A percentile compares a stretch with the other conserved stretches of the same genome.
These are phyloP conservation scores for Ascidia mentula DNA, from an alignment of 23 tunicate genomes.

Conservation along the genomic window DNA sequence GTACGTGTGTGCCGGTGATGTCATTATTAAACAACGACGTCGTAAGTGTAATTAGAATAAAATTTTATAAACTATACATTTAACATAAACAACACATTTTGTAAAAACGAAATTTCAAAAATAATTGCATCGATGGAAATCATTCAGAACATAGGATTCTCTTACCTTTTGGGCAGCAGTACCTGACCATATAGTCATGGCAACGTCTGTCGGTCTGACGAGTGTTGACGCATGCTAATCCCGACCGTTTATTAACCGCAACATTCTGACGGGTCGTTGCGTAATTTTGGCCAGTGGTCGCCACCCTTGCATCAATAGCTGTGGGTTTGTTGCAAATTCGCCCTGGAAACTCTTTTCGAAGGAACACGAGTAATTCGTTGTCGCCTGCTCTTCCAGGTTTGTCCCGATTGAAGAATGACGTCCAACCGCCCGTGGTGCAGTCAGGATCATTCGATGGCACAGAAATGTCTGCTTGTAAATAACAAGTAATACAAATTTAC, in stretches of 20 bases:
- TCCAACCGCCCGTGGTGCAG: slow-evolving; percentile 9
- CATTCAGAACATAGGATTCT: too few species aligned
- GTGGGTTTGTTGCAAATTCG: neutral
- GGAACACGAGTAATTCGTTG: neutral
- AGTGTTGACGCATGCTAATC: neutral
- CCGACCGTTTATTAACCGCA: neutral
- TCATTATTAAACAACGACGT: too few species aligned
- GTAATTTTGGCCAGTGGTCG: neutral
- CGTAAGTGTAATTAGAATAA: too few species aligned
- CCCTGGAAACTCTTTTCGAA: neutral
- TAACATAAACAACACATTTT: too few species aligned
- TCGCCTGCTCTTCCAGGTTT: neutral
- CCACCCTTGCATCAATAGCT: neutral
- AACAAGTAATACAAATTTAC: too few species aligned
- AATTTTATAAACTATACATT: too few species aligned
- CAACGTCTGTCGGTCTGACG: neutral
- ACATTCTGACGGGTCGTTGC: neutral
- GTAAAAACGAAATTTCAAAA: too few species aligned
- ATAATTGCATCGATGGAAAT: too few species aligned
- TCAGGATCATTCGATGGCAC: neutral
- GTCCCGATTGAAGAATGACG: slow-evolving; percentile 19
- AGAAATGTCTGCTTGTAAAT: too few species aligned
- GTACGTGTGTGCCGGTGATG: too few species aligned
- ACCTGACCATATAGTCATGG: neutral
- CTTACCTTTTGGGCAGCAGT: neutral